phyloP scores from a whole-genome alignment of 2,888 invertebrate genomes.

The Myathropa florea region DNA sequence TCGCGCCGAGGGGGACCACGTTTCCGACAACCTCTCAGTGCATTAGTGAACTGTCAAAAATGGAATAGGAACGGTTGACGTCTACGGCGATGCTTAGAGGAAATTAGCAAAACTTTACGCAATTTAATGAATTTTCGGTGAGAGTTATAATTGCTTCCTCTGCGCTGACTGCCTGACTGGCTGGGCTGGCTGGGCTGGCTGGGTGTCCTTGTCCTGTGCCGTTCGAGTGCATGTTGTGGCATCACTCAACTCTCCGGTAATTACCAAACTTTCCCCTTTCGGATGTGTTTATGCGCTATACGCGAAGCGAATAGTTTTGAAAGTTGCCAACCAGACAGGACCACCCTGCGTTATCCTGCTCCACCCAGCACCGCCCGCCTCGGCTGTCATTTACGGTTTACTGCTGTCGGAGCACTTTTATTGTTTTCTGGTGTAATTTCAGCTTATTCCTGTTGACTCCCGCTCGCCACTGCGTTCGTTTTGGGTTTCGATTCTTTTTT shows the following conservation, averaged over 20 bases:
- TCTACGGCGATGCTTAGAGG: constrained; percentile 38
- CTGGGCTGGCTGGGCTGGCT: not conserved
- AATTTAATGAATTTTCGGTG: constrained; percentile 63
- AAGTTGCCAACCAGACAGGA: constrained; percentile 35
- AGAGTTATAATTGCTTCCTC: constrained; percentile 69
- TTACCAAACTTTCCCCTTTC: constrained; percentile 63
- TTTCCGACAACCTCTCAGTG: not conserved
- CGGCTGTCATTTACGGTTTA: constrained; percentile 57
- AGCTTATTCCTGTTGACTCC: constrained; percentile 45
- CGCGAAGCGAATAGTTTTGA: constrained; percentile 59
- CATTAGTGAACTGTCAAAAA: constrained; percentile 51
- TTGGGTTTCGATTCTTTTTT: not conserved
- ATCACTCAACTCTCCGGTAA: constrained; percentile 64
- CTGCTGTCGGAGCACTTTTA: constrained; percentile 60
- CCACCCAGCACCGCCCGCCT: not conserved
- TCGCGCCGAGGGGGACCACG: too few species aligned
- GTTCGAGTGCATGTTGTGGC: constrained; percentile 67
- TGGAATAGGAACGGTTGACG: constrained; percentile 19
- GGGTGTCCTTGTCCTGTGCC: constrained; percentile 29
- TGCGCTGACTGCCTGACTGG: not conserved
- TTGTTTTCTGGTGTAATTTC: constrained; percentile 61
- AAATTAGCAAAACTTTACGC: constrained; percentile 67
- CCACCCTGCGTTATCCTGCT: not conserved
- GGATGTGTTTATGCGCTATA: constrained; percentile 42
- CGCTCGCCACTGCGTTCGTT: not conserved